phyloP scores from a whole-genome alignment of 2,888 invertebrate genomes.

The Cheilosia vernalis region DNA sequence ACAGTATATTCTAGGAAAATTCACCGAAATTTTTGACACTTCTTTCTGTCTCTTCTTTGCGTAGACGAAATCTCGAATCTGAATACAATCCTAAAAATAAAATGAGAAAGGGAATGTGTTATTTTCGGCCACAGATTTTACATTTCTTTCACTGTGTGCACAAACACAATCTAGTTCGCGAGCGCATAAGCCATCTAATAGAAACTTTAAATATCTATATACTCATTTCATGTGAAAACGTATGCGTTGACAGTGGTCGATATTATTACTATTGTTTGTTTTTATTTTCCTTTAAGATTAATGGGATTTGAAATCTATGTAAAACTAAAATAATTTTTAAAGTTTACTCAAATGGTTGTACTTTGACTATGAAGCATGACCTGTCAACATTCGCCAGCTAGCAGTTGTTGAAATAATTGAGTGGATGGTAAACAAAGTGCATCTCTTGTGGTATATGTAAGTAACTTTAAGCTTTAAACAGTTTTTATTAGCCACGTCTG shows the following conservation, averaged over 20 bases:
- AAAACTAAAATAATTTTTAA: too few relatives aligned
- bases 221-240: constrained; percentile 39
- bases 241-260: constrained; percentile 53
- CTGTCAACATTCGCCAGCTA: too few relatives aligned
- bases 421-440: too few relatives aligned
- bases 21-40: constrained; percentile 72
- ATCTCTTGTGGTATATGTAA: too few relatives aligned
- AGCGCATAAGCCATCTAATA: constrained; percentile 39
- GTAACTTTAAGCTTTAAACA: too few relatives aligned
- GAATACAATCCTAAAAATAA: constrained; percentile 80
- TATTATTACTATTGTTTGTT: neutral
- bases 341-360: too few relatives aligned
- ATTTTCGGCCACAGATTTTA: constrained; percentile 71
- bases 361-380: too few relatives aligned
- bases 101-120: constrained; percentile 80
- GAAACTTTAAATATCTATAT: constrained; percentile 27
- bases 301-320: neutral
- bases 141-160: constrained; percentile 57
- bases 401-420: too few relatives aligned
- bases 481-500: too few relatives aligned
- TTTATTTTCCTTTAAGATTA: neutral
- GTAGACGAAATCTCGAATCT: constrained; percentile 78
- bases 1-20: constrained; percentile 67
- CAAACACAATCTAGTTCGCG: constrained; percentile 19
- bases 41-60: constrained; percentile 77